A percentile compares a stretch with the other conserved stretches of the same genome.
Conservation (phyloP, 2,888 invertebrate species). For the Prionchulus punctatus region DNA sequence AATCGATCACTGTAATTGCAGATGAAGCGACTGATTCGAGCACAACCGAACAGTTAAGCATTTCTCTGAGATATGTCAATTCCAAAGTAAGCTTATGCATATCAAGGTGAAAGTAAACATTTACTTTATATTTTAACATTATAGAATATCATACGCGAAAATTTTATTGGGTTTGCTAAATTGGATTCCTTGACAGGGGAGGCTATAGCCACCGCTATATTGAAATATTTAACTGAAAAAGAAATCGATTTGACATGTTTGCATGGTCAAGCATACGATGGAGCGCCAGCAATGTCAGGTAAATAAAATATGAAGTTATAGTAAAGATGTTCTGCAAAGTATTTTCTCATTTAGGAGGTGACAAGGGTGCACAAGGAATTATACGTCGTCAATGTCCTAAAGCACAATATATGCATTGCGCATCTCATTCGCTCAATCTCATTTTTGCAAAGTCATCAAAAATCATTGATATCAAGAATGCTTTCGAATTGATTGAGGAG, state of each 20-base stretch:
- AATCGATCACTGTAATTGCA: neutral
- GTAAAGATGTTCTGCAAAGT: neutral
- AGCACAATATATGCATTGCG: neutral
- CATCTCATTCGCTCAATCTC: conserved; percentile 2
- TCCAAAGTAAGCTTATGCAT: neutral
- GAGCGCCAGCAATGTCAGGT: neutral
- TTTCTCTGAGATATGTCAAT: neutral
- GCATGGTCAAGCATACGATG: neutral
- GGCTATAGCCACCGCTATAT: neutral
- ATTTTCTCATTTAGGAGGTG: neutral
- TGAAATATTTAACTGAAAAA: neutral
- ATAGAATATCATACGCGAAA: neutral
- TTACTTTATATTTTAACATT: neutral
- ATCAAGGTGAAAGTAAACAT: neutral
- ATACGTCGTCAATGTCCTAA: neutral
- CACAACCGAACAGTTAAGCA: neutral
- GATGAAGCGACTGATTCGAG: neutral
- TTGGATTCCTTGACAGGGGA: neutral
- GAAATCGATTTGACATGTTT: neutral
- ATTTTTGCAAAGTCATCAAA: neutral
- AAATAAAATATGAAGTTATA: neutral
- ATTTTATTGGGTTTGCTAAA: neutral
- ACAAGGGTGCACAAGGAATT: neutral
- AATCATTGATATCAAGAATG: neutral
- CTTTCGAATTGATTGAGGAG: neutral